These are phyloP conservation scores for Dryococelus australis DNA, from an alignment of 2,888 invertebrate genomes.

Conservation along the genomic window DNA sequence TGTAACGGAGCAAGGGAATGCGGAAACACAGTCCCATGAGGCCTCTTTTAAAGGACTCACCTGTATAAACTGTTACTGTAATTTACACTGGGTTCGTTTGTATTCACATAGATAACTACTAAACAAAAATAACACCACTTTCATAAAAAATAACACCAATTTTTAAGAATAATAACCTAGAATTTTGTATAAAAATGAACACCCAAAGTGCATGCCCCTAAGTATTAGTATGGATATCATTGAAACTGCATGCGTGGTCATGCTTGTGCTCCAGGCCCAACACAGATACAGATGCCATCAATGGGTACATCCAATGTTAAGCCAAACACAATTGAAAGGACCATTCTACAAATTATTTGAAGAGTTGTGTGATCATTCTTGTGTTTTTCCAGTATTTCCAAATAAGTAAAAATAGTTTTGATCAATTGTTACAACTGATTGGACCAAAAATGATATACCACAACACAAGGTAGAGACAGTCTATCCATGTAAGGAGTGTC, in stretches of 20 bases:
- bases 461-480: conserved; percentile 12
- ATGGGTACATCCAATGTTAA: conserved; percentile 20
- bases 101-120: too few relatives aligned
- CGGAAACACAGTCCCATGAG: too few relatives aligned
- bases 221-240: neutral
- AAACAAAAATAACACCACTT: neutral
- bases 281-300: neutral
- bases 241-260: neutral
- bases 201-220: too few relatives aligned
- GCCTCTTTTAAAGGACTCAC: too few relatives aligned
- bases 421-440: neutral
- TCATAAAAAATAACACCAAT: too few relatives aligned
- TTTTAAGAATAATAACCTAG: too few relatives aligned
- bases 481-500: neutral
- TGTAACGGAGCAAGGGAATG: too few relatives aligned
- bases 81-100: too few relatives aligned
- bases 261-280: conserved; percentile 26
- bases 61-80: too few relatives aligned
- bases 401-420: conserved; percentile 28
- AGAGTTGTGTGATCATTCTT: conserved; percentile 23
- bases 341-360: conserved; percentile 20
- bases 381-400: conserved; percentile 24
- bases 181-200: too few relatives aligned
- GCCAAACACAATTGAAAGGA: conserved; percentile 26
- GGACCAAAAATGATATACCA: conserved; percentile 3